These are phyloP conservation scores for Oncorhynchus mykiss DNA, from an alignment of 2,113 vertebrate genomes.

Conservation along the genomic window DNA sequence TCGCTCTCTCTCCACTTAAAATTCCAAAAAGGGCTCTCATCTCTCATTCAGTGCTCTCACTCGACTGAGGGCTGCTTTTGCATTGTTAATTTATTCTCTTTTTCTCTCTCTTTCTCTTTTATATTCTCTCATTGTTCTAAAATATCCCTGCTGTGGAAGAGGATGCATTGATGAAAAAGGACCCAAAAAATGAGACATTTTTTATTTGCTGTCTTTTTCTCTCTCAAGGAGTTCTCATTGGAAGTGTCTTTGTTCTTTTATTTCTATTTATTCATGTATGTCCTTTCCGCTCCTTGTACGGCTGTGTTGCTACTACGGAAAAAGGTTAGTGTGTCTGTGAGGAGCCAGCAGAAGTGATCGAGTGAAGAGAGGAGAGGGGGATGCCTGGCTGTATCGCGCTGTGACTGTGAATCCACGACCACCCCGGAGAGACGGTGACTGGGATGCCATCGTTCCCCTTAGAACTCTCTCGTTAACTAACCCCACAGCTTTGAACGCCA, in stretches of 20 bases:
- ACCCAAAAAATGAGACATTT: not conserved
- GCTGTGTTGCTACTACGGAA: conserved; percentile 50
- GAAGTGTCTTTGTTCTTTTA: conserved; percentile 63
- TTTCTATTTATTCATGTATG: conserved; percentile 23
- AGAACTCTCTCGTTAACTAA: conserved; percentile 26
- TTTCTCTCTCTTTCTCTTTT: not conserved
- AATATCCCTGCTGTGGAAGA: conserved; percentile 7
- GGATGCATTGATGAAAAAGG: conserved; percentile 28
- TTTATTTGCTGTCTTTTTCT: not conserved
- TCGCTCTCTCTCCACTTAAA: no score
- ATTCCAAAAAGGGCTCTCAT: conserved; percentile 43
- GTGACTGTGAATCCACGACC: not conserved
- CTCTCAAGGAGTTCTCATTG: not conserved
- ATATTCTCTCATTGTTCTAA: not conserved
- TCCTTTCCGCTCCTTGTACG: conserved; percentile 19
- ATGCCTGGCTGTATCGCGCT: conserved; percentile 49
- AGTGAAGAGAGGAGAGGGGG: conserved; percentile 31
- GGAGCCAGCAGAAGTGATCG: conserved; percentile 53
- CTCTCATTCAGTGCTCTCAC: conserved; percentile 46
- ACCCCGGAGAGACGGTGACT: conserved; percentile 18
- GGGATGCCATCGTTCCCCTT: conserved; percentile 45
- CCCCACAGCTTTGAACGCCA: not conserved
- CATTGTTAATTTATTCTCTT: not conserved
- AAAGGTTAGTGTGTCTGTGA: conserved; percentile 69
- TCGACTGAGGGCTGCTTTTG: conserved; percentile 23